A percentile compares a stretch with the other conserved stretches of the same genome.
Conservation (phyloP, 2,797 vertebrate species). For the Epinephelus coioides region DNA sequence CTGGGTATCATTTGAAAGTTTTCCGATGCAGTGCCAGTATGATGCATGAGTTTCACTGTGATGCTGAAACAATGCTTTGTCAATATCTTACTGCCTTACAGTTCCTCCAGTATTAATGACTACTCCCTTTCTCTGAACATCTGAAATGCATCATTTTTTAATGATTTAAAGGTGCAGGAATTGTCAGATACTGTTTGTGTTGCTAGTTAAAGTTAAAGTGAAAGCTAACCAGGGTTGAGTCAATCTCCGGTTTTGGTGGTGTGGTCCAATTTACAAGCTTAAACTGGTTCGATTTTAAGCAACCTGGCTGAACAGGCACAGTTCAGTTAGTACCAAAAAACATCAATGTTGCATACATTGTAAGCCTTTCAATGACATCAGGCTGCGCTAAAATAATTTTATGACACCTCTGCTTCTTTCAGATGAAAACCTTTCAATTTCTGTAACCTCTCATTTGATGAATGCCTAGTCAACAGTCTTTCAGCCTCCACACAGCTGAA, state of each 20-base stretch:
- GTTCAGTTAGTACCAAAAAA: not conserved
- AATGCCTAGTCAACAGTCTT: slow-evolving; percentile 17
- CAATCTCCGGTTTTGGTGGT: no score
- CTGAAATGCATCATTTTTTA: not conserved
- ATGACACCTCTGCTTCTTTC: not conserved
- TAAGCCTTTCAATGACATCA: not conserved
- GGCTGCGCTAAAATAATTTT: not conserved
- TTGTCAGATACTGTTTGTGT: no score
- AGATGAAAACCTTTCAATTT: slow-evolving; percentile 38
- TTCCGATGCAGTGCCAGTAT: not conserved
- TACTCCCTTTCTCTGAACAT: not conserved
- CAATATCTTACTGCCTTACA: not conserved
- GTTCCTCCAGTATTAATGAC: not conserved
- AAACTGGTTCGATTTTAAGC: not conserved
- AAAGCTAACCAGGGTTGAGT: no score
- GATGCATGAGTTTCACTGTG: not conserved
- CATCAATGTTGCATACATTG: not conserved
- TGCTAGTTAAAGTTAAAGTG: no score
- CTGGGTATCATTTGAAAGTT: not conserved
- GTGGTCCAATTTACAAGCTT: no score
- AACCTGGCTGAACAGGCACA: not conserved
- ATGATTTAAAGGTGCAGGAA: no score
- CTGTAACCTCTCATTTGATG: slow-evolving; percentile 39
- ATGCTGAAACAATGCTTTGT: not conserved
- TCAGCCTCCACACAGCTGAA: slow-evolving; percentile 20